phyloP scores from a whole-genome alignment of 2,888 invertebrate species.

The Anticlea derivata region DNA sequence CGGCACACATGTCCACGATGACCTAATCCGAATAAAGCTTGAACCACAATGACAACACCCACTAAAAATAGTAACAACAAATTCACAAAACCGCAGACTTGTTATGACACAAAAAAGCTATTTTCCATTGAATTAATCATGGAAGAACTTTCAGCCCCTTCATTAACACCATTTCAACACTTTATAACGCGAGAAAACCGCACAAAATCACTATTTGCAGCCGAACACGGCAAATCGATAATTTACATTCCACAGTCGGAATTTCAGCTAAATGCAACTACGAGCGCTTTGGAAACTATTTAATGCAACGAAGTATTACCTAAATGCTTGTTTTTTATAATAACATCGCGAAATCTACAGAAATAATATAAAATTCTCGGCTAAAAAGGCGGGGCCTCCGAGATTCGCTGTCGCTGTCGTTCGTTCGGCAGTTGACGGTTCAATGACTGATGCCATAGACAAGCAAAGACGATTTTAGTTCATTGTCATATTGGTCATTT shows the following conservation, averaged over 20 bases:
- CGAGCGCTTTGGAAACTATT: background rate
- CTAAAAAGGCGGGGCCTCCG: constrained; percentile 78
- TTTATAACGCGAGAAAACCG: constrained; percentile 55
- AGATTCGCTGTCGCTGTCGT: constrained; percentile 70
- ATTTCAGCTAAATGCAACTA: constrained; percentile 6
- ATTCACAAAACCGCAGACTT: constrained; percentile 57
- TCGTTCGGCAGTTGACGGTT: constrained; percentile 74
- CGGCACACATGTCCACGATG: constrained; percentile 81
- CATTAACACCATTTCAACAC: constrained; percentile 49
- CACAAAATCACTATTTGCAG: constrained; percentile 63
- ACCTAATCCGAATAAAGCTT: constrained; percentile 80
- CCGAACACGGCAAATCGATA: constrained; percentile 71
- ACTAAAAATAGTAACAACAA: constrained; percentile 85
- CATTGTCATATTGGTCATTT: constrained; percentile 28
- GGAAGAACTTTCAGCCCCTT: constrained; percentile 43
- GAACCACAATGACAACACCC: constrained; percentile 81
- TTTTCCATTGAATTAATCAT: constrained; percentile 39
- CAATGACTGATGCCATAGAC: constrained; percentile 65
- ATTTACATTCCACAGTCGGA: constrained; percentile 49
- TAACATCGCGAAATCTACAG: constrained; percentile 74
- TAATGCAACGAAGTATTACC: constrained; percentile 55
- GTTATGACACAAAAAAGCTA: constrained; percentile 58
- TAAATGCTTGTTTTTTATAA: constrained; percentile 63
- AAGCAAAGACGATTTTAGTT: constrained; percentile 42
- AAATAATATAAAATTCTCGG: constrained; percentile 71